These are phyloP conservation scores for Antidorcas marsupialis DNA, from an alignment of 2,113 vertebrate species.

Conservation along the genomic window DNA sequence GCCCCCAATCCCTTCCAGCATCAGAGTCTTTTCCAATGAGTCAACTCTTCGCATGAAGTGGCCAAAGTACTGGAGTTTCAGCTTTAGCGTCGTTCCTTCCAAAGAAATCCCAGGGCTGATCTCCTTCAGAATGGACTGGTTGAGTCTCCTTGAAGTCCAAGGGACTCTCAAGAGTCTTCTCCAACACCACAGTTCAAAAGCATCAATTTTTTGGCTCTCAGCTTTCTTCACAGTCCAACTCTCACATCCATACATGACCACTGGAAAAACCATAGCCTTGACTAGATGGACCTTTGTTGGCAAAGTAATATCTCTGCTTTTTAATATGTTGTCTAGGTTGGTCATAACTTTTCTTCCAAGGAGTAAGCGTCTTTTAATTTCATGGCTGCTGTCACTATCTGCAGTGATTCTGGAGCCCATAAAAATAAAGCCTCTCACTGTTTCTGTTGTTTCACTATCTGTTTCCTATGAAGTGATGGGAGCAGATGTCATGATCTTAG, in stretches of 20 bases:
- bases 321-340: background rate
- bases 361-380: background rate
- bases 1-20: background rate
- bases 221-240: background rate
- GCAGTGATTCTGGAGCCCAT: background rate
- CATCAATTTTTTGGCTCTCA: rapidly evolving
- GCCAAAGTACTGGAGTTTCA: background rate
- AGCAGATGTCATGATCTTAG: background rate
- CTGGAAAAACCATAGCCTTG: background rate
- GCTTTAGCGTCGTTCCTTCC: background rate
- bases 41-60: background rate
- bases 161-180: background rate
- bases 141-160: background rate
- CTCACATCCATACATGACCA: background rate
- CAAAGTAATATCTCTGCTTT: background rate
- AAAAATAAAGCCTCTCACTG: background rate
- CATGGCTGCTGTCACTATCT: background rate
- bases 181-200: background rate
- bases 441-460: background rate
- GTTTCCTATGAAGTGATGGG: background rate
- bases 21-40: background rate
- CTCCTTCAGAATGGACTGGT: background rate
- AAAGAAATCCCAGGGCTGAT: background rate
- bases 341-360: background rate
- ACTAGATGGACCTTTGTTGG: background rate